These are phyloP conservation scores for Donacobius atricapilla DNA, from an alignment of 2,113 vertebrate genomes.

Conservation along the genomic window DNA sequence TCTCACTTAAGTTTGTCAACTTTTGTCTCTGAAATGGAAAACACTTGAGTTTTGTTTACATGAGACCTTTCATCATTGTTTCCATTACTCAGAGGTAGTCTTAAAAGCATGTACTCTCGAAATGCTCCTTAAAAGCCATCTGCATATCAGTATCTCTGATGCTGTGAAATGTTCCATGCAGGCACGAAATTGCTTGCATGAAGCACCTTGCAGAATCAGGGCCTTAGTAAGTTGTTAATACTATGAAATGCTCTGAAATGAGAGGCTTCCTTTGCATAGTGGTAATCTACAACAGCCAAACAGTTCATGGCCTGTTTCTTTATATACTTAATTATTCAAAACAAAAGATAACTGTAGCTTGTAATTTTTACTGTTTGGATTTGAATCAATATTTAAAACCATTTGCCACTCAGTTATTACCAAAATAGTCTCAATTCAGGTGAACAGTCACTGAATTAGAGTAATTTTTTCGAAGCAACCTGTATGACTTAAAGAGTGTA, in stretches of 20 bases:
- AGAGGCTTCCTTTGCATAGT: neutral
- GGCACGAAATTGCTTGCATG: conserved; percentile 39
- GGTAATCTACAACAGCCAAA: neutral
- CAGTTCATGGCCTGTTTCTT: neutral
- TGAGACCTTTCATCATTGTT: conserved; percentile 28
- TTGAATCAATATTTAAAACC: neutral
- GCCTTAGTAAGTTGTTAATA: conserved; percentile 19
- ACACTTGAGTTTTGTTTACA: conserved; percentile 48
- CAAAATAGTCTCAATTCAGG: neutral
- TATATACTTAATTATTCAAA: neutral
- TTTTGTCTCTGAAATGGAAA: conserved; percentile 47
- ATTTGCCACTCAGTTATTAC: neutral
- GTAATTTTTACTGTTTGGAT: neutral
- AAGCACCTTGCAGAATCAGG: conserved; percentile 57
- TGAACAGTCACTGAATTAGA: neutral
- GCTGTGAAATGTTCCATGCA: conserved; percentile 56
- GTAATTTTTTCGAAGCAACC: neutral
- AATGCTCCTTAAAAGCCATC: conserved; percentile 26
- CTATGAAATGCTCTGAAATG: conserved; percentile 5
- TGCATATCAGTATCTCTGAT: conserved; percentile 40
- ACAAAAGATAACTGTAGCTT: neutral
- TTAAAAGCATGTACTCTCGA: conserved; percentile 43
- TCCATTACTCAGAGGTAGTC: conserved; percentile 11
- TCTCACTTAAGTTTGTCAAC: conserved; percentile 48
- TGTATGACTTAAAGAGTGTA: neutral